A percentile compares a stretch with the other conserved stretches of the same genome.
Evolutionary conservation across 37 sponge, comb jelly and placozoan species (phyloP).

Genomic region (Beroe forskalii): DNA sequence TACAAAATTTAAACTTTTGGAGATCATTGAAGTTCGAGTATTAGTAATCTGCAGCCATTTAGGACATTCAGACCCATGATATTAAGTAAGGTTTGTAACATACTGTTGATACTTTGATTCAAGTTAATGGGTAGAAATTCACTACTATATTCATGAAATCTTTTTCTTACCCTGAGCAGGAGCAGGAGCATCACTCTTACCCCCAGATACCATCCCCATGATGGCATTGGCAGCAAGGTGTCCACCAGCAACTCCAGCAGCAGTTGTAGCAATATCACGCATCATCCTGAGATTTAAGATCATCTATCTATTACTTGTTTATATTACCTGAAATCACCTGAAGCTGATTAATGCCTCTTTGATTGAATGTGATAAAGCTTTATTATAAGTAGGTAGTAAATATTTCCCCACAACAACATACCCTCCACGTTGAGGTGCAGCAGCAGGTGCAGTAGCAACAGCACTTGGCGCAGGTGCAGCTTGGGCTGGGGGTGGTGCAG

Average conservation of each 20-base stretch:
- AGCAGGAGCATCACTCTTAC: neutral
- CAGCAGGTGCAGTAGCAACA: slow-evolving; percentile 51
- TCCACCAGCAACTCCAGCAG: slow-evolving; percentile 58
- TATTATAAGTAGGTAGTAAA: no score
- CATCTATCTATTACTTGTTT: neutral
- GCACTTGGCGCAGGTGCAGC: neutral
- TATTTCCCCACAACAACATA: slow-evolving; percentile 14
- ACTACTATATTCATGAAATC: no score
- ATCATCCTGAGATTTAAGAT: slow-evolving; percentile 45
- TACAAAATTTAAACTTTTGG: no score
- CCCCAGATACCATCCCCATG: slow-evolving; percentile 51
- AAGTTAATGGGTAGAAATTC: no score
- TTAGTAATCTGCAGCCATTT: no score
- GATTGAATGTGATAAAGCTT: neutral
- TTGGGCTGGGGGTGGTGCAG: neutral
- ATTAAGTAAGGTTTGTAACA: no score
- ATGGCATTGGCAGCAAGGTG: slow-evolving; percentile 66
- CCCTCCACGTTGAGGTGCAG: slow-evolving; percentile 54
- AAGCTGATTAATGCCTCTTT: neutral
- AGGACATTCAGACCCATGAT: no score
- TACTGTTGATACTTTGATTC: no score
- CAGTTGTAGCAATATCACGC: slow-evolving; percentile 60
- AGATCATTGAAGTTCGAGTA: no score
- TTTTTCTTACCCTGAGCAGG: no score
- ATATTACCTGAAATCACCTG: neutral